Conservation (phyloP, 2,113 vertebrate species). For the Chionodraco myersi region DNA sequence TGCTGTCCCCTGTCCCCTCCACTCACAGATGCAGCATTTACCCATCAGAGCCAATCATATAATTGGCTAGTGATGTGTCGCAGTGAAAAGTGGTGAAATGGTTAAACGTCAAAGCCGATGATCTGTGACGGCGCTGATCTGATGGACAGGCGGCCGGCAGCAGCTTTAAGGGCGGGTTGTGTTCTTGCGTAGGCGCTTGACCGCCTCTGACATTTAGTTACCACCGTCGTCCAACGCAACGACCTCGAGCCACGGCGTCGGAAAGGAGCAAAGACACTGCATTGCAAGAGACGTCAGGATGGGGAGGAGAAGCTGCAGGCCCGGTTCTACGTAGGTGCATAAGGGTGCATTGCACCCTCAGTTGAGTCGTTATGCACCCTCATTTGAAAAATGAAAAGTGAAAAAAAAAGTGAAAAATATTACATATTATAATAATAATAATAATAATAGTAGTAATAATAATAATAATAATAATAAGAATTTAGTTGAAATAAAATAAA, state of each 20-base stretch:
- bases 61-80: slow-evolving; percentile 58
- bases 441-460: too few species aligned
- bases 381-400: too few species aligned
- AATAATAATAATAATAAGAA: too few species aligned
- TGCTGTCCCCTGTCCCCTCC: slow-evolving; percentile 57
- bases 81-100: slow-evolving; percentile 54
- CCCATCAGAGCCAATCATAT: slow-evolving; percentile 72
- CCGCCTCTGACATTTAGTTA: slow-evolving; percentile 82
- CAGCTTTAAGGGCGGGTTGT: slow-evolving; percentile 73
- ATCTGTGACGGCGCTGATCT: slow-evolving; percentile 66
- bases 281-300: slow-evolving; percentile 33
- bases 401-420: too few species aligned
- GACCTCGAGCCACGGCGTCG: slow-evolving; percentile 53
- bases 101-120: slow-evolving; percentile 75
- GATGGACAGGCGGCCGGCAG: slow-evolving; percentile 81
- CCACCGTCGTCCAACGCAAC: slow-evolving; percentile 43
- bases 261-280: slow-evolving; percentile 16
- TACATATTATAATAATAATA: too few species aligned
- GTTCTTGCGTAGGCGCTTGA: slow-evolving; percentile 72
- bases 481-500: too few species aligned
- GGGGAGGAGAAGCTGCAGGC: slow-evolving; percentile 16
- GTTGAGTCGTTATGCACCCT: too few species aligned
- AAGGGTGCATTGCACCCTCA: too few species aligned
- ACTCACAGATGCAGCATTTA: slow-evolving; percentile 47
- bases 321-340: too few species aligned